These are phyloP conservation scores for Temnothorax ravouxi DNA, from an alignment of 2,888 invertebrate genomes.

Conservation along the genomic window DNA sequence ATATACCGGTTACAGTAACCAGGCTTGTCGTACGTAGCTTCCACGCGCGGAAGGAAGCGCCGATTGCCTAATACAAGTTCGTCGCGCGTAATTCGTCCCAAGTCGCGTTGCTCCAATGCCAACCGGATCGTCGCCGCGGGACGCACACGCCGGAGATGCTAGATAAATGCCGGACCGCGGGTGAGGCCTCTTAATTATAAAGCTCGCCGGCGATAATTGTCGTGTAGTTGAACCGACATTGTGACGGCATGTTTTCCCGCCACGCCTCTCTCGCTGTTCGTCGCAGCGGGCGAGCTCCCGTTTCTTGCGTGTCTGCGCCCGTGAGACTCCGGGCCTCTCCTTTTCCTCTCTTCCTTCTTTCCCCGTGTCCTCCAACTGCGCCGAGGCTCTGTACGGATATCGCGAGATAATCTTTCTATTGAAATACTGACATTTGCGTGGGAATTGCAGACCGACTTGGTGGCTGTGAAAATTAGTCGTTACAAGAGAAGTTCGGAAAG, in stretches of 20 bases:
- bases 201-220: conserved; percentile 86
- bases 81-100: conserved; percentile 1
- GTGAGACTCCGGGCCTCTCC: conserved; percentile 63
- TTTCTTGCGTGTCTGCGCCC: conserved; percentile 80
- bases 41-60: conserved; percentile 36
- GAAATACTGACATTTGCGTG: conserved; percentile 41
- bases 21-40: conserved; percentile 46
- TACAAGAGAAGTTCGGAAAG: not conserved
- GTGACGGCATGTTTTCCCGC: conserved; percentile 85
- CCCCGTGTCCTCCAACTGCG: conserved; percentile 61
- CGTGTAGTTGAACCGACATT: conserved; percentile 86
- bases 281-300: conserved; percentile 79
- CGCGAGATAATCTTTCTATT: conserved; percentile 41
- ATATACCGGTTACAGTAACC: conserved; percentile 70
- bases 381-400: conserved; percentile 58
- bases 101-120: conserved; percentile 39
- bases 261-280: conserved; percentile 84
- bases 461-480: not conserved
- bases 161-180: conserved; percentile 61
- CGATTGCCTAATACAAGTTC: too few species aligned
- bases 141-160: conserved; percentile 62
- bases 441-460: conserved; percentile 30
- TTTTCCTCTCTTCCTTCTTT: conserved; percentile 46
- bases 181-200: conserved; percentile 83
- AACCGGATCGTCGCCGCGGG: conserved; percentile 73